phyloP scores from a whole-genome alignment of 92 coral and sea anemone genomes.

The Phenganax marumi region DNA sequence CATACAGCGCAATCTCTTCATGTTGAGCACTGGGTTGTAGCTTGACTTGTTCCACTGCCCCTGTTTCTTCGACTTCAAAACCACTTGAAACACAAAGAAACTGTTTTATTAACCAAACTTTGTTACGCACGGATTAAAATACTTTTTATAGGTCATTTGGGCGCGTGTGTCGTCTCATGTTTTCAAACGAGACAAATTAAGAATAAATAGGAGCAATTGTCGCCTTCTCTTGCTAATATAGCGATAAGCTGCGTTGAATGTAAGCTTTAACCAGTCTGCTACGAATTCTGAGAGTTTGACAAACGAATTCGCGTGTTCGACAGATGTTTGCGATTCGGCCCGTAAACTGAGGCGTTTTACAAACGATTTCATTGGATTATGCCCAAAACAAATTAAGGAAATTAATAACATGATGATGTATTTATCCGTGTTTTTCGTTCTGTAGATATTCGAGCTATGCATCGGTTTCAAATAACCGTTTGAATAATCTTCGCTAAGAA shows the following conservation, averaged over 20 bases:
- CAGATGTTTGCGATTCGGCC: neutral
- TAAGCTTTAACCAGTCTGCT: neutral
- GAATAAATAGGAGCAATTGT: too few relatives aligned
- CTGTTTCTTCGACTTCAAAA: too few relatives aligned
- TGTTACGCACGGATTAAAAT: too few relatives aligned
- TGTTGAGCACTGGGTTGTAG: too few relatives aligned
- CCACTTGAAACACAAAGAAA: too few relatives aligned
- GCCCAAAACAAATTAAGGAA: constrained; percentile 13
- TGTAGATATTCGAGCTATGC: constrained; percentile 20
- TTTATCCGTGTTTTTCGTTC: neutral
- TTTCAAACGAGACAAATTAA: too few relatives aligned
- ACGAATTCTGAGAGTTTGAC: neutral
- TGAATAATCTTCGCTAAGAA: neutral
- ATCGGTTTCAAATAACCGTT: constrained; percentile 37
- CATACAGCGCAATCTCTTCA: too few relatives aligned
- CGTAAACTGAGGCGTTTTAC: neutral
- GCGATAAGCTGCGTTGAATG: neutral
- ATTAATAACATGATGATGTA: constrained; percentile 43
- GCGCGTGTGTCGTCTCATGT: too few relatives aligned
- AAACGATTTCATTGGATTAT: neutral
- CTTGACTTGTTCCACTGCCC: too few relatives aligned
- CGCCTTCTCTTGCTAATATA: neutral
- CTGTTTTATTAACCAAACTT: too few relatives aligned
- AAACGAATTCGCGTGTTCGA: neutral
- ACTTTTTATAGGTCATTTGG: too few relatives aligned